phyloP scores from a whole-genome alignment of 2,888 invertebrate genomes.

The Sthenelais limicola region DNA sequence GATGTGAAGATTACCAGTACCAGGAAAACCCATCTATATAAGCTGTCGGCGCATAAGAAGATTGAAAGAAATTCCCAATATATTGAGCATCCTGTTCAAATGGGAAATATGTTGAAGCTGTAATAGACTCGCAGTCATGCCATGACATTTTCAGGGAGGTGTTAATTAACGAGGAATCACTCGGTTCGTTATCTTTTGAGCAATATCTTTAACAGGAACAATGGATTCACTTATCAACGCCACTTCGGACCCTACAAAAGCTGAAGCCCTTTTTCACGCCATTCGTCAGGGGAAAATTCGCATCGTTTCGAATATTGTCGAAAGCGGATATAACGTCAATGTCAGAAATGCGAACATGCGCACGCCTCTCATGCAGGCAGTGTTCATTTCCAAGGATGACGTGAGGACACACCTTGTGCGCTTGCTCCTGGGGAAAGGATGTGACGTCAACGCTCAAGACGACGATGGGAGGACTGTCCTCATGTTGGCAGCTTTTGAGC shows the following conservation, averaged over 20 bases:
- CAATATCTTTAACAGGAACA: too few species aligned
- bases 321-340: slow-evolving; percentile 13
- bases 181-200: too few species aligned
- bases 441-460: slow-evolving; percentile 38
- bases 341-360: not conserved
- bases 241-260: not conserved
- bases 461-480: slow-evolving; percentile 20
- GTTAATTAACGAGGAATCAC: too few species aligned
- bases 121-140: too few species aligned
- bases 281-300: slow-evolving; percentile 35
- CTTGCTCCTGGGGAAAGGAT: slow-evolving; percentile 20
- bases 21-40: too few species aligned
- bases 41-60: too few species aligned
- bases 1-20: too few species aligned
- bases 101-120: too few species aligned
- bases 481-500: slow-evolving; percentile 35
- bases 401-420: slow-evolving; percentile 34
- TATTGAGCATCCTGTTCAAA: too few species aligned
- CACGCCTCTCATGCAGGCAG: slow-evolving; percentile 37
- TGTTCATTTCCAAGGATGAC: slow-evolving; percentile 19
- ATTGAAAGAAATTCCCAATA: too few species aligned
- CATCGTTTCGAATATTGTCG: slow-evolving; percentile 15
- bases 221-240: too few species aligned
- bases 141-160: too few species aligned
- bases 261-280: slow-evolving; percentile 18